A percentile compares a stretch with the other conserved stretches of the same genome.
These are phyloP conservation scores for Xanthia togata DNA, from an alignment of 2,888 invertebrate genomes.

Conservation along the genomic window DNA sequence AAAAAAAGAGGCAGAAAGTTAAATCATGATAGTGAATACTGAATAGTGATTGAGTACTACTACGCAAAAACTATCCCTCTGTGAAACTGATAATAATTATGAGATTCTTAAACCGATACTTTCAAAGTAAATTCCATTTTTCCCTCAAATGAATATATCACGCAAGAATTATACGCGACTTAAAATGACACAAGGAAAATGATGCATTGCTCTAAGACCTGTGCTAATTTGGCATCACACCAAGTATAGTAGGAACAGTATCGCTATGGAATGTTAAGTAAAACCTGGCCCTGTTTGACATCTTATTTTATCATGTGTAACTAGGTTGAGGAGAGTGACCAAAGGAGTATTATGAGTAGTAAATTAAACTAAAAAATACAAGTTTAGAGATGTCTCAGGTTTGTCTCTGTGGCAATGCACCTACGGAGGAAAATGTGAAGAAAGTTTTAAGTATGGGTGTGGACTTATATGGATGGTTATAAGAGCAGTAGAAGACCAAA, in stretches of 20 bases:
- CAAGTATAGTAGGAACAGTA: conserved; percentile 34
- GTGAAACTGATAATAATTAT: background rate
- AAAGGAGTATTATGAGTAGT: too few relatives aligned
- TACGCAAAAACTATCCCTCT: background rate
- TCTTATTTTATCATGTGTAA: conserved; percentile 8
- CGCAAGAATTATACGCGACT: conserved; percentile 1
- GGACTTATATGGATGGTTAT: background rate
- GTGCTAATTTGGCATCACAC: conserved; percentile 58
- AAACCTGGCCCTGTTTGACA: conserved; percentile 44
- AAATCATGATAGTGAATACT: too few relatives aligned
- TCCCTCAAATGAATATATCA: conserved; percentile 15
- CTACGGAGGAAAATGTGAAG: background rate
- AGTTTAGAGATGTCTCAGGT: too few relatives aligned
- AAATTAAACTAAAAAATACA: background rate
- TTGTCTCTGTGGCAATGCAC: background rate
- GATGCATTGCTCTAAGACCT: conserved; percentile 22
- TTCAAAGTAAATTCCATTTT: background rate
- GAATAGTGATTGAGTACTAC: background rate
- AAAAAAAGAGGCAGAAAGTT: background rate
- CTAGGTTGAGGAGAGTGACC: background rate
- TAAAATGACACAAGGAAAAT: conserved; percentile 50
- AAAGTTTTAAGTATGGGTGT: background rate
- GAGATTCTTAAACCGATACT: background rate
- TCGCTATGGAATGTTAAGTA: conserved; percentile 51
- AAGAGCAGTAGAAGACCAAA: background rate